Evolutionary conservation across 1,140 invertebrate species (phyloP).

Genomic region (Drosophila kanapiae): DNA sequence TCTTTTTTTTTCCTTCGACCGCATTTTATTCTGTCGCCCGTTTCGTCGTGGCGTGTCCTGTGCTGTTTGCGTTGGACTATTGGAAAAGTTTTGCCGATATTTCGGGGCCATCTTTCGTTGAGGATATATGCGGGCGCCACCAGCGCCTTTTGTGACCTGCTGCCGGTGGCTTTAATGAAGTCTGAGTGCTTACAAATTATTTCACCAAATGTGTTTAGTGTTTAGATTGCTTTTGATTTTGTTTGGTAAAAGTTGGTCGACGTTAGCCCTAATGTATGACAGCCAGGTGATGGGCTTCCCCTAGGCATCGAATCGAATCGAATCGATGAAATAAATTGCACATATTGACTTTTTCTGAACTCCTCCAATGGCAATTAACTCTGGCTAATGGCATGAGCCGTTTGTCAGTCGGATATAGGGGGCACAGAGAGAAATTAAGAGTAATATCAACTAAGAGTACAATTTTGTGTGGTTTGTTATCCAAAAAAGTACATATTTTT

Average conservation of each 20-base stretch:
- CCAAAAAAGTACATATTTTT: too few relatives aligned
- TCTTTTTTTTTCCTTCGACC: constrained; percentile 37
- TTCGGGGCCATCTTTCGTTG: constrained; percentile 11
- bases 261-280: constrained; percentile 37
- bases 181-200: constrained; percentile 81
- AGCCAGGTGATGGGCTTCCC: constrained; percentile 1
- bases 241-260: constrained; percentile 50
- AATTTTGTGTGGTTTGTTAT: too few relatives aligned
- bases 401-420: constrained; percentile 23
- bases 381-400: constrained; percentile 59
- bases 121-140: constrained; percentile 14
- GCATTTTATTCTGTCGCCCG: constrained; percentile 11
- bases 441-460: background rate
- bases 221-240: constrained; percentile 74
- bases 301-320: background rate
- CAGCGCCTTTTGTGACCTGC: constrained; percentile 18
- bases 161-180: constrained; percentile 53
- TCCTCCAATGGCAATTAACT: constrained; percentile 30
- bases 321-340: constrained; percentile 70
- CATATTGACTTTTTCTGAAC: constrained; percentile 29
- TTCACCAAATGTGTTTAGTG: constrained; percentile 71
- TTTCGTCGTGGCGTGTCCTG: constrained; percentile 61
- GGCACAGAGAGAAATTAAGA: background rate
- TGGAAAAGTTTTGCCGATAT: constrained; percentile 68
- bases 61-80: constrained; percentile 50